Evolutionary conservation across 1,140 invertebrate species (phyloP), one percentile per base, ranked within the genome.

Genomic region (Drosophila gunungcola): DNA sequence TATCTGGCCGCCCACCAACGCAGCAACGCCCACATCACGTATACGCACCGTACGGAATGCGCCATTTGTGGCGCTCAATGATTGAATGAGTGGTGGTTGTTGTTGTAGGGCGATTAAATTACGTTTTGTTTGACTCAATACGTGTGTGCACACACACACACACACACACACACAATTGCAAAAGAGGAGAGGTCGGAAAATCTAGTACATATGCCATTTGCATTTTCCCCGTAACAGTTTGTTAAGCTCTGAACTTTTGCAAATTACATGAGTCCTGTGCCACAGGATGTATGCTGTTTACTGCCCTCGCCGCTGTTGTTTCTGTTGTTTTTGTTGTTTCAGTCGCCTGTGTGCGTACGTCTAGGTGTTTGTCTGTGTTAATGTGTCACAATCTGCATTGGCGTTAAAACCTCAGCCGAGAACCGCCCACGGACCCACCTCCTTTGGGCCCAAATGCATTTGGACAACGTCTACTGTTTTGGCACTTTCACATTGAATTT

Each of bases 171-270:
- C 52, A 62, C n/a, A 21, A 25, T n/a, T 6, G 16, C 13, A 10
- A 42, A 60, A 34, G 60, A 16, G 55, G 29, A 13, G 39, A 42
- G 13, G 67, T 12, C 32, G 53, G 81, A 27, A 73, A 46, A 60
- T 54, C 63, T 63, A 61, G 79, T 65, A 62, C 79, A 85, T 73
- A 88, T 76, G 75, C 54, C 75, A 88, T 86, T 86, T 88, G 79
- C 83, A 86, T 83, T 83, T 86, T 57, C 64, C 67, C 79, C 79
- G 63, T 67, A 73, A 76, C 67, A 89, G 84, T 89, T 89, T 89
- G 84, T 84, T 89, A 89, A 89, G 79, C 84, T 89, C 80, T 89
- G 84, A 89, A 89, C 84, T 88, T 83, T 88, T 83, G 83, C 79
- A 88, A 88, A 83, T 86, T 86, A 86, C 83, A 86, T 61, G 79